Conservation (phyloP, 2,888 invertebrate genomes). For the Polymixis flavicincta region DNA sequence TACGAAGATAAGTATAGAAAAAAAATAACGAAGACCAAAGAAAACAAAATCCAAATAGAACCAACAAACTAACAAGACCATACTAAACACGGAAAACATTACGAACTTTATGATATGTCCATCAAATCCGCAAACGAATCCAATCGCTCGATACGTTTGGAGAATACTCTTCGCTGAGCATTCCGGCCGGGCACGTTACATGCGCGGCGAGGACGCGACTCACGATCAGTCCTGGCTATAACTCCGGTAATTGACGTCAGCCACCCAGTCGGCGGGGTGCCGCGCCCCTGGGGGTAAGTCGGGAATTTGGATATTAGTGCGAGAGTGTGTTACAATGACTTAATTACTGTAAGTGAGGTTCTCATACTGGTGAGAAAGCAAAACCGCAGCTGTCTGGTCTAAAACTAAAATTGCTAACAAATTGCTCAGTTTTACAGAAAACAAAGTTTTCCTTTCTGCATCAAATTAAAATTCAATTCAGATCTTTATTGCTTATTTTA, state of each 20-base stretch:
- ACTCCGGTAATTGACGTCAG: slow-evolving; percentile 87
- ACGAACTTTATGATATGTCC: slow-evolving; percentile 63
- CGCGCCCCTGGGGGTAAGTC: slow-evolving; percentile 61
- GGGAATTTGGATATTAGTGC: slow-evolving; percentile 40
- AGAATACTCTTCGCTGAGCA: slow-evolving; percentile 52
- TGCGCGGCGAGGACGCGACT: slow-evolving; percentile 78
- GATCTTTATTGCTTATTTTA: too few species aligned
- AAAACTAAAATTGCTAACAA: background rate
- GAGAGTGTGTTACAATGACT: background rate
- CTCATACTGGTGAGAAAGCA: too few species aligned
- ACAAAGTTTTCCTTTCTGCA: too few species aligned
- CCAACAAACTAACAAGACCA: slow-evolving; percentile 24
- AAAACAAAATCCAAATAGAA: background rate
- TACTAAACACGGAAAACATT: slow-evolving; percentile 51
- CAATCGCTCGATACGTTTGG: slow-evolving; percentile 58
- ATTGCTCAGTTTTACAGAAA: background rate
- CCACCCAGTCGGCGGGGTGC: slow-evolving; percentile 82
- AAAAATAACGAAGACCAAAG: rapidly evolving
- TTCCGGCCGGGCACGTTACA: slow-evolving; percentile 74
- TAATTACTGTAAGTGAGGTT: background rate
- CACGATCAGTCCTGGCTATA: slow-evolving; percentile 88
- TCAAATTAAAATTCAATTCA: too few species aligned
- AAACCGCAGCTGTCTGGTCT: background rate
- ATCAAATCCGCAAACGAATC: slow-evolving; percentile 53
- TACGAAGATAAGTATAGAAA: background rate